Percentiles rank a stretch among this genome's conserved stretches.
These are phyloP conservation scores for Muricea muricata DNA, from an alignment of 92 coral and sea anemone genomes.

Conservation along the genomic window DNA sequence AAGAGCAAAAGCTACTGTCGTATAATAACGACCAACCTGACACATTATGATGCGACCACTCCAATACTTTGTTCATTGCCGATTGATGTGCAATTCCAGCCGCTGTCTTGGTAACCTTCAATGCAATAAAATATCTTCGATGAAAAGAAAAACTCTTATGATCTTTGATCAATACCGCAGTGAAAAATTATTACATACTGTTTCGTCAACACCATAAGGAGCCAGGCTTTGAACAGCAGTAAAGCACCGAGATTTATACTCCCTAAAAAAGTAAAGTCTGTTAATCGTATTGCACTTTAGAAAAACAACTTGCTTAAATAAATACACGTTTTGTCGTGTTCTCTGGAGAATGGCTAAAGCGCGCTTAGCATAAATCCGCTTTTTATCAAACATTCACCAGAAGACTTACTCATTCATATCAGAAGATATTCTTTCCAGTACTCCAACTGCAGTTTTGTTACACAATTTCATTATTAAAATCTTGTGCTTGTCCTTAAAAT, in stretches of 20 bases:
- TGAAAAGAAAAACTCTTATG: no score
- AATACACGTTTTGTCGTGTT: background rate
- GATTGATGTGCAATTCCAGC: constrained; percentile 30
- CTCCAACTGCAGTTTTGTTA: constrained; percentile 18
- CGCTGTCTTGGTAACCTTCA: constrained; percentile 33
- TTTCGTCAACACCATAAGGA: constrained; percentile 24
- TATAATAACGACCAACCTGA: background rate
- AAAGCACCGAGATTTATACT: constrained; percentile 18
- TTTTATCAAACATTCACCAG: background rate
- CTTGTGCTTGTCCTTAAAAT: constrained; percentile 37
- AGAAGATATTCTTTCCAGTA: constrained; percentile 11
- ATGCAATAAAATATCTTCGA: background rate
- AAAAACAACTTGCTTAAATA: no score
- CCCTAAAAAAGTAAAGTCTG: background rate
- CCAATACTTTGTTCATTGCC: constrained; percentile 35
- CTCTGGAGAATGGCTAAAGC: no score
- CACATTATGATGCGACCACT: constrained; percentile 38
- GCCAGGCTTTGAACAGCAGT: constrained; percentile 21
- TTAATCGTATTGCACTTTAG: background rate
- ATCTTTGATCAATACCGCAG: no score
- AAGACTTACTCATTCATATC: constrained; percentile 14
- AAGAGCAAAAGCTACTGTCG: no score
- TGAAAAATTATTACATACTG: constrained; percentile 33
- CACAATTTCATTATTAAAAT: constrained; percentile 2
- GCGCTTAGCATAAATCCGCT: no score